These are phyloP conservation scores for Poeciliopsis retropinna DNA, from an alignment of 2,113 vertebrate species.

Conservation along the genomic window DNA sequence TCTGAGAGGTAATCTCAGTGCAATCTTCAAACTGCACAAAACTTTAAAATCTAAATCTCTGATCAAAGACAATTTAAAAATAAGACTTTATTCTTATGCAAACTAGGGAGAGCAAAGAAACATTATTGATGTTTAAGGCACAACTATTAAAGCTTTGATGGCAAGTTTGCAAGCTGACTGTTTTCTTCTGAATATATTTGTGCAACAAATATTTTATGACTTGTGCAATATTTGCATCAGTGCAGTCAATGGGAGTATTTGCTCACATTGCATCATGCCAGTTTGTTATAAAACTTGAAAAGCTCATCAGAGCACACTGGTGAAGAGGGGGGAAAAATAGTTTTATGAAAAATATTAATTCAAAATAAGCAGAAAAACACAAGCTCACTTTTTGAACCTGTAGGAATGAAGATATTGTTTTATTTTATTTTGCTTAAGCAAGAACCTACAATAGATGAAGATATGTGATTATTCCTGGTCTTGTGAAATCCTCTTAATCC, in stretches of 20 bases:
- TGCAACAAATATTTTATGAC: neutral
- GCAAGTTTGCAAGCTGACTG: too few relatives aligned
- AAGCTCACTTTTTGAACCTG: neutral
- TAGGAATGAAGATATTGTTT: neutral
- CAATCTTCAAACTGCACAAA: conserved; percentile 15
- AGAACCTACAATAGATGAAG: neutral
- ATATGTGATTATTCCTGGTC: neutral
- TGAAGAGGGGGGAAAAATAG: neutral
- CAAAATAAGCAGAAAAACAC: neutral
- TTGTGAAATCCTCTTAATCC: conserved; percentile 30
- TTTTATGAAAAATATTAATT: neutral
- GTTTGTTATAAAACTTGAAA: conserved; percentile 6
- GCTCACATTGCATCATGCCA: conserved; percentile 23
- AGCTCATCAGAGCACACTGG: conserved; percentile 8
- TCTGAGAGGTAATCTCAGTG: conserved; percentile 41
- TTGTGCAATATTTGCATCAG: conserved; percentile 28
- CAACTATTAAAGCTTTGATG: neutral
- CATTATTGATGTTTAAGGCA: neutral
- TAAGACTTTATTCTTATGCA: conserved; percentile 29
- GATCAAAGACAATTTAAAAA: conserved; percentile 14
- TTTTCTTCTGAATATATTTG: neutral
- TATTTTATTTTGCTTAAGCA: neutral
- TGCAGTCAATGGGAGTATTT: conserved; percentile 1
- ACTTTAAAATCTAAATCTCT: neutral
- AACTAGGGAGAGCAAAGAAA: neutral